These are phyloP conservation scores for Neolamprologus modestus DNA, from an alignment of 2,113 vertebrate genomes.

Conservation along the genomic window DNA sequence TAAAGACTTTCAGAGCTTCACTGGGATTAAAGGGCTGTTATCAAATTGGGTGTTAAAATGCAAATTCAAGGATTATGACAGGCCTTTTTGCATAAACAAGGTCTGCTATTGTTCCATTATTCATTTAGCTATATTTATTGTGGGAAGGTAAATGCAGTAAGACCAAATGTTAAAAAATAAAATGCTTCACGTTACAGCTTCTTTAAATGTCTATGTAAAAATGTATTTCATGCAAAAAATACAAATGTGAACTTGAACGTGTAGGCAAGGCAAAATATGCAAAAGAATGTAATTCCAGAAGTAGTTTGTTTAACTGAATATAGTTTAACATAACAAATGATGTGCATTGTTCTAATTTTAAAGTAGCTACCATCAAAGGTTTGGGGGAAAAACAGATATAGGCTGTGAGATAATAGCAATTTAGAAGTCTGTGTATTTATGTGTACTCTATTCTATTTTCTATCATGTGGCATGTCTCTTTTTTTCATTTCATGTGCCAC, in stretches of 20 bases:
- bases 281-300: not conserved
- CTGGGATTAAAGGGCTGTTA: conserved; percentile 3
- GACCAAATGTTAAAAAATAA: not conserved
- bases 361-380: not conserved
- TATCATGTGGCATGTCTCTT: not conserved
- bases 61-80: not conserved
- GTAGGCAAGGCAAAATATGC: not conserved
- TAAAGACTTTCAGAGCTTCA: not conserved
- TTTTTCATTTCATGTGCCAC: not conserved
- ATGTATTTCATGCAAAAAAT: not conserved
- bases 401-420: not conserved
- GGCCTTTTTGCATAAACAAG: not conserved
- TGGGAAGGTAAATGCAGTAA: not conserved
- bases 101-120: not conserved
- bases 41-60: not conserved
- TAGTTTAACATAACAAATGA: not conserved
- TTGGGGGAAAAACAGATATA: not conserved
- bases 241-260: not conserved
- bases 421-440: not conserved
- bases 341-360: not conserved
- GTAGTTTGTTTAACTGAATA: not conserved
- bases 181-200: not conserved
- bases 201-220: not conserved
- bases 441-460: not conserved
- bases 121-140: not conserved